Percentiles rank a stretch among this genome's conserved stretches.
These are phyloP conservation scores for Tetragnatha versicolor DNA, from an alignment of 1,140 invertebrate genomes.

Conservation along the genomic window DNA sequence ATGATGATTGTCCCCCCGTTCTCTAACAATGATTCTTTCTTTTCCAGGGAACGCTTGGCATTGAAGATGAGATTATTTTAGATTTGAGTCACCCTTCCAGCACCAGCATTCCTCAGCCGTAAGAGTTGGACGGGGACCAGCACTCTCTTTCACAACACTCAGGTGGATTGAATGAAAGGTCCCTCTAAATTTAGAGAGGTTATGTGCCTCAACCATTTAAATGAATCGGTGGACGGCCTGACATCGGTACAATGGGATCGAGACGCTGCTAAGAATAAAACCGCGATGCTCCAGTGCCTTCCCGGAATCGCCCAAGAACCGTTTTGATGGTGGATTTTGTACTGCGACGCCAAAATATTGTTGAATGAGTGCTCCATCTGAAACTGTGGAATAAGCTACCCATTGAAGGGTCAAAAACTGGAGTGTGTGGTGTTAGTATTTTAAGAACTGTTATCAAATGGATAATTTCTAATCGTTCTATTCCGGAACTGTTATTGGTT, in stretches of 20 bases:
- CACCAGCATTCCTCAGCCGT: constrained; percentile 12
- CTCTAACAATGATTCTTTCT: neutral
- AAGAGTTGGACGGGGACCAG: constrained; percentile 33
- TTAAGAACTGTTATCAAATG: no score
- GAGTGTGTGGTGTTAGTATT: no score
- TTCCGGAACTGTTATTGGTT: neutral
- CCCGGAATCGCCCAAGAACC: no score
- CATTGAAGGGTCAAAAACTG: no score
- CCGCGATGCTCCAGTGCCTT: neutral
- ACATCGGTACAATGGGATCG: neutral
- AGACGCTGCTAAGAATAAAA: neutral
- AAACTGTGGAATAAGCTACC: no score
- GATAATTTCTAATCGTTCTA: neutral
- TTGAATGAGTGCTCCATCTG: no score
- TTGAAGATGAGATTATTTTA: constrained; percentile 43
- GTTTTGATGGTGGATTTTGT: no score
- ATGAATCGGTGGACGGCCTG: neutral
- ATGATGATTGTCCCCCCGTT: no score
- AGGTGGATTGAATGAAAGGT: neutral
- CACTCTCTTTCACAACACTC: neutral
- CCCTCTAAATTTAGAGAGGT: neutral
- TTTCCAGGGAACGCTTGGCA: constrained; percentile 30
- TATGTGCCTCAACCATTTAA: neutral
- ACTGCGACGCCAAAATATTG: no score
- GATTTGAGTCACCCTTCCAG: constrained; percentile 11